A percentile compares a stretch with the other conserved stretches of the same genome.
Evolutionary conservation across 2,113 vertebrate genomes (phyloP).

Genomic region (Hystrix brachyura): DNA sequence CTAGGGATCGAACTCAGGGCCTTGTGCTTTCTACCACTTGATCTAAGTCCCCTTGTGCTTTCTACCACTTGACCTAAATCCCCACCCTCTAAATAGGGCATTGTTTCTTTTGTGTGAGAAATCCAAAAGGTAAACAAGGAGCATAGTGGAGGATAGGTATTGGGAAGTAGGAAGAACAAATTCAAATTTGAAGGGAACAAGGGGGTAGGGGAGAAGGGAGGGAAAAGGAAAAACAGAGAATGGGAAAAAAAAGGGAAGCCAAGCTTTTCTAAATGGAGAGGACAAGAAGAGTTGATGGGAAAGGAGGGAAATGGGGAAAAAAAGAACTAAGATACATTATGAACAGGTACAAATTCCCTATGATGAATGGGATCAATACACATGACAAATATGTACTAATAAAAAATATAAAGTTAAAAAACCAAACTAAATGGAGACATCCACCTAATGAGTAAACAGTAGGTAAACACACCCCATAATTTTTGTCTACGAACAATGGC

Average conservation of each 20-base stretch:
- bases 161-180: no score
- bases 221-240: not conserved
- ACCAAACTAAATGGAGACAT: not conserved
- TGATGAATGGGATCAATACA: not conserved
- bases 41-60: no score
- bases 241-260: not conserved
- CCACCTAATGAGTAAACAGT: not conserved
- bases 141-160: no score
- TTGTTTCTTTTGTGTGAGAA: no score
- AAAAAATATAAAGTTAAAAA: not conserved
- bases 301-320: not conserved
- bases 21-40: no score
- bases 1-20: no score
- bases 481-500: not conserved
- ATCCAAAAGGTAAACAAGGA: no score
- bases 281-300: not conserved
- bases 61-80: no score
- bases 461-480: not conserved
- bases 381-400: not conserved
- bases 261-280: not conserved
- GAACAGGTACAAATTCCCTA: no score
- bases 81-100: no score
- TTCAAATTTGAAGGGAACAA: not conserved
- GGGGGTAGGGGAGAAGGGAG: not conserved
- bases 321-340: not conserved